Conservation (phyloP, 1,140 invertebrate genomes). For the Parasteatoda tepidariorum region DNA sequence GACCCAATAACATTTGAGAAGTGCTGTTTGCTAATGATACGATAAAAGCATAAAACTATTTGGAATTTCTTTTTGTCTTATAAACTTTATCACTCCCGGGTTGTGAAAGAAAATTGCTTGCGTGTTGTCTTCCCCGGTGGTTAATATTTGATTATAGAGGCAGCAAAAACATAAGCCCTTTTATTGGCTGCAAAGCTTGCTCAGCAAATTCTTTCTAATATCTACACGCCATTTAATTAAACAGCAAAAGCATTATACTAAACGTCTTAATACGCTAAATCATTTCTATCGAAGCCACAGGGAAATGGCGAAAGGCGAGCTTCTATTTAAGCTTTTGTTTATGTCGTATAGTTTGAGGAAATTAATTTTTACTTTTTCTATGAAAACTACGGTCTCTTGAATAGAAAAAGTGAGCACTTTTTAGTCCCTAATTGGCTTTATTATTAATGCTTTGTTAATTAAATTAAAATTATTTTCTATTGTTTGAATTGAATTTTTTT, state of each 20-base stretch:
- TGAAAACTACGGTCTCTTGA: neutral
- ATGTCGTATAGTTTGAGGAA: neutral
- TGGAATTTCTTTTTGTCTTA: neutral
- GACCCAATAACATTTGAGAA: neutral
- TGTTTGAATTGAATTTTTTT: neutral
- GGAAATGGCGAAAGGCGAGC: neutral
- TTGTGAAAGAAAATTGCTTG: neutral
- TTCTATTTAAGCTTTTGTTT: constrained; percentile 5
- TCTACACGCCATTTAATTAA: constrained; percentile 24
- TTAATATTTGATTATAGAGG: constrained; percentile 8
- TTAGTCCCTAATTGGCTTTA: neutral
- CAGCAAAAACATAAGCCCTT: neutral
- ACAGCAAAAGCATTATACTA: neutral
- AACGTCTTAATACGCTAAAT: neutral
- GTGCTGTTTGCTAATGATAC: neutral
- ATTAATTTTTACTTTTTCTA: neutral
- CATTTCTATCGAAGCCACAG: neutral
- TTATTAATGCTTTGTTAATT: neutral
- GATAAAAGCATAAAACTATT: neutral
- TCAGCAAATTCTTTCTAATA: neutral
- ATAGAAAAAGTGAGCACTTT: neutral
- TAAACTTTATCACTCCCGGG: neutral
- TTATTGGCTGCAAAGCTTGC: neutral
- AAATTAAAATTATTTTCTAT: neutral
- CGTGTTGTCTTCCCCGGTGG: neutral